phyloP scores from a whole-genome alignment of 2,888 invertebrate genomes.

The Chymomyza amoena region DNA sequence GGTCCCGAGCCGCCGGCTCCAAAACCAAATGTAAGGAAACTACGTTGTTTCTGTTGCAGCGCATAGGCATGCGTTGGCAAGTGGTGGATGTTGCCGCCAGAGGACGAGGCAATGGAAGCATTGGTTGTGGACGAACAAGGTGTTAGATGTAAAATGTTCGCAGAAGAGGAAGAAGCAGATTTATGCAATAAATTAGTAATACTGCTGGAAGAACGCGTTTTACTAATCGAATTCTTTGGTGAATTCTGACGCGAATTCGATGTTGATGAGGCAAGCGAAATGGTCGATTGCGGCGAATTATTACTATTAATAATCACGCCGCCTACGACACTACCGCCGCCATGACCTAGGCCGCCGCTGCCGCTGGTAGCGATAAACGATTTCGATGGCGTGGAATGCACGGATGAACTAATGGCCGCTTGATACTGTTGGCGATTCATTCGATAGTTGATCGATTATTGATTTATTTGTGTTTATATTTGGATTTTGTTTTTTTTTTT shows the following conservation, averaged over 20 bases:
- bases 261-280: constrained; percentile 78
- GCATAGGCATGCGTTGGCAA: constrained; percentile 84
- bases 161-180: constrained; percentile 77
- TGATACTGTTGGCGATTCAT: constrained; percentile 85
- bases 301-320: constrained; percentile 65
- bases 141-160: constrained; percentile 65
- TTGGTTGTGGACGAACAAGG: constrained; percentile 76
- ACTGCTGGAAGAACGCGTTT: constrained; percentile 78
- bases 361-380: constrained; percentile 80
- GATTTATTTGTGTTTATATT: constrained; percentile 3
- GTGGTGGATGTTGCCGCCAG: constrained; percentile 19
- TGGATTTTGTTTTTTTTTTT: constrained; percentile 3
- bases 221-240: constrained; percentile 79
- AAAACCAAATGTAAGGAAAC: constrained; percentile 99
- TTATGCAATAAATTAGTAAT: constrained; percentile 79
- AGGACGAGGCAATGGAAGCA: constrained; percentile 26
- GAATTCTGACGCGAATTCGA: constrained; percentile 77
- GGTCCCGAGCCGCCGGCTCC: constrained; percentile 89
- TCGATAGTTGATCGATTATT: constrained; percentile 22
- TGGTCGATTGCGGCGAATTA: constrained; percentile 79
- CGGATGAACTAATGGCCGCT: constrained; percentile 88
- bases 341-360: constrained; percentile 55
- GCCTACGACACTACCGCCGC: constrained; percentile 65
- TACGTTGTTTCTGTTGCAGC: constrained; percentile 97
- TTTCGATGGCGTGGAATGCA: constrained; percentile 84